A percentile compares a stretch with the other conserved stretches of the same genome.
These are phyloP conservation scores for Molossus alvarezi DNA, from an alignment of 2,797 vertebrate genomes.

Conservation along the genomic window DNA sequence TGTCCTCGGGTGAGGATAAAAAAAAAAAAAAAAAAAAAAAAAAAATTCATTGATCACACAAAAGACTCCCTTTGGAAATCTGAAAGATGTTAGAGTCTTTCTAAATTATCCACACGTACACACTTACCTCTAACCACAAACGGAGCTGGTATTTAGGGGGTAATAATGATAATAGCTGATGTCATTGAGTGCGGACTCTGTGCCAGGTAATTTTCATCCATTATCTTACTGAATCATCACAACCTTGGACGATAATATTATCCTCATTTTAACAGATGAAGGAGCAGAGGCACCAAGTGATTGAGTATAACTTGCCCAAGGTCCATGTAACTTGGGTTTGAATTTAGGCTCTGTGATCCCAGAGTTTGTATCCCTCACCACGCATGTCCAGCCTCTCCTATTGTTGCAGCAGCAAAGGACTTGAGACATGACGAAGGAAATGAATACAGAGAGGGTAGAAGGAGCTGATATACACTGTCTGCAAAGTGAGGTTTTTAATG, in stretches of 20 bases:
- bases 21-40: no score
- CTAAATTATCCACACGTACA: background rate
- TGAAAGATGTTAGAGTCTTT: conserved; percentile 44
- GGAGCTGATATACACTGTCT: background rate
- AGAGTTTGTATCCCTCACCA: background rate
- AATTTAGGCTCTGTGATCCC: background rate
- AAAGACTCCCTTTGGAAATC: conserved; percentile 15
- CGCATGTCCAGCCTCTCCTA: background rate
- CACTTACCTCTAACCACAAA: background rate
- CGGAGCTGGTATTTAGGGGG: background rate
- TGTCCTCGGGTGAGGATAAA: no score
- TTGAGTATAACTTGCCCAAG: background rate
- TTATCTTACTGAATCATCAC: background rate
- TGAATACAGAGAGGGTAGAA: background rate
- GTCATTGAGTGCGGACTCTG: background rate
- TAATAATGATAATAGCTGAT: background rate
- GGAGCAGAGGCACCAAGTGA: background rate
- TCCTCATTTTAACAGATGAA: background rate
- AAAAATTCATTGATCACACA: background rate
- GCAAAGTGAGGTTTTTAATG: background rate
- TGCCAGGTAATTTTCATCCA: background rate
- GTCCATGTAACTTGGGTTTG: background rate
- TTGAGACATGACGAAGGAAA: background rate
- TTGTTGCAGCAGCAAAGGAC: background rate
- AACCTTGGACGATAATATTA: background rate